Evolutionary conservation across 2,888 invertebrate species (phyloP), one percentile per base, ranked within the genome.

Genomic region (Meghimatium bilineatum): DNA sequence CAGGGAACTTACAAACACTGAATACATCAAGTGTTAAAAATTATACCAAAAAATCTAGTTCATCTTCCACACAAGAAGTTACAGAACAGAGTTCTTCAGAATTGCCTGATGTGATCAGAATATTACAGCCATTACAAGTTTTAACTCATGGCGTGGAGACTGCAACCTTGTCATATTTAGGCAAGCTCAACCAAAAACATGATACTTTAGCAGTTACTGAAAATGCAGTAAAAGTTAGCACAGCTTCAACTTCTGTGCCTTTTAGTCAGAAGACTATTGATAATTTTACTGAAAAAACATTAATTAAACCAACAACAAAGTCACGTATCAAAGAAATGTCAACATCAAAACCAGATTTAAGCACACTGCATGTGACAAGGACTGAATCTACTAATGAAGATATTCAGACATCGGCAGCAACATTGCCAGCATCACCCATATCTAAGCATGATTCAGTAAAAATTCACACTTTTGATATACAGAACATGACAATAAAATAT

Each of bases 111-210:
- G 10, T 26, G 8, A 71, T 5, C 38, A 38, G 10, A 38, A 36
- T 29, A 38, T 44, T 71, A 10, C 38, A 3, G 23, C 49, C 49
- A 72, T 44, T 72, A 44, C 44, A 44, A n/a, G 29, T 72, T 72
- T n/a, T 72, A n/a, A 72, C 52, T 20, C 74, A 74, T 23, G 32
- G 32, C 23, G 17, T 74, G 20, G 74, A 52, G 49, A 74, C 74
- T 32, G 74, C 32, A 74, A 52, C 34, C 1, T 52, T 52, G 20
- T 74, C 74, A 8, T 17, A 2, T n/a, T 26, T 0, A 12, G 72
- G 29, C 29, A 74, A n/a, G 26, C 23, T n/a, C 2, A 44, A 20
- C 12, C 6, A 44, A n/a, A 10, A n/a, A 29, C n/a, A 20, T 74
- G 74, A 20, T 3, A 34, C 32, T 49, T 52, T 52, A 32, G 0